Evolutionary conservation across 2,113 vertebrate genomes (phyloP), one percentile per base, ranked within the genome.

Genomic region (Kobus ellipsiprymnus): DNA sequence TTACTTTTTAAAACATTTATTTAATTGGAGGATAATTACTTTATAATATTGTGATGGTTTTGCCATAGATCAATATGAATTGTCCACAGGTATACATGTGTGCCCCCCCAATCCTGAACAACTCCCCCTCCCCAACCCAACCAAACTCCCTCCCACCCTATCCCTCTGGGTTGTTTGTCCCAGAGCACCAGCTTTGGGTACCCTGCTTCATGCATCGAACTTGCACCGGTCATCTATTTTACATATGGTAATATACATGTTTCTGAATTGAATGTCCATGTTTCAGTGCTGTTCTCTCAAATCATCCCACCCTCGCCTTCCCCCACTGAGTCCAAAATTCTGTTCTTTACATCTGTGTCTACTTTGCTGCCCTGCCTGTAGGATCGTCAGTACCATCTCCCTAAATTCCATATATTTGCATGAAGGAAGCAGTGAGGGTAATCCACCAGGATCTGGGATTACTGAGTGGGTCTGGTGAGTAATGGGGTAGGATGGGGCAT

Each of bases 181-280:
- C 67, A 23, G 67, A 40, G n/a, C 67, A 40, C n/a, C 19, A 23
- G 19, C n/a, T 71, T 71, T 23, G 67, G n/a, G 19, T 71, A 19
- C 1, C 10, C n/a, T 40, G n/a, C 21, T 71, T 71, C n/a, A 71
- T 23, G n/a, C n/a, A 40, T 71, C 0, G 10, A 12, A 23, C n/a
- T 23, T 71, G 67, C 2, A 3, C n/a, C 12, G 67, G n/a, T 71
- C n/a, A 23, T 40, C 67, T 71, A 0, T 71, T 71, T 74, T 25
- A 74, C n/a, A 13, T 40, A 40, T 0, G 5, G 36, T 40, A 74
- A 74, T 40, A 40, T 40, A 40, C 40, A 40, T 40, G 40, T 40
- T 40, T 40, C 40, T 40, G 40, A 40, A 40, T 40, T 40, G 40
- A 40, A 40, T 3, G 5, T 57, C 23, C 33, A n/a, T 67, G 33